Percentiles rank a stretch among this genome's conserved stretches.
Conservation (phyloP, 2,888 invertebrate genomes). For the Archips crataeganus region DNA sequence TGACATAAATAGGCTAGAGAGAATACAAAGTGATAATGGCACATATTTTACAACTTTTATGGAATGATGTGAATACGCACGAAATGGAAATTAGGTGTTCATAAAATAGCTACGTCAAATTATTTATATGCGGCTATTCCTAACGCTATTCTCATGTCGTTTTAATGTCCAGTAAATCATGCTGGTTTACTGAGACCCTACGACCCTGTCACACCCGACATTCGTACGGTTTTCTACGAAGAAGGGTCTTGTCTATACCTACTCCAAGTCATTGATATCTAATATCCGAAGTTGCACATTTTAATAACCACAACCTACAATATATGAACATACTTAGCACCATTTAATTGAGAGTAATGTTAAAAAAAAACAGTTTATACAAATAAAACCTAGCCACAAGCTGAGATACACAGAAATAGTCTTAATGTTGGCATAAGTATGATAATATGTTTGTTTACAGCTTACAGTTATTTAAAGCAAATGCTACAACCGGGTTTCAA, state of each 20-base stretch:
- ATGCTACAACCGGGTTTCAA: not conserved
- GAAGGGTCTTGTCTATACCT: not conserved
- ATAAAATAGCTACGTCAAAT: not conserved
- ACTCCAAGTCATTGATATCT: not conserved
- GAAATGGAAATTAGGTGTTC: not conserved
- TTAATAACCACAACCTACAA: not conserved
- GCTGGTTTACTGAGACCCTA: slow-evolving; percentile 13
- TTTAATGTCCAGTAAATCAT: slow-evolving; percentile 25
- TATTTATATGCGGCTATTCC: slow-evolving; percentile 9
- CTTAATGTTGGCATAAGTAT: not conserved
- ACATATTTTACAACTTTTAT: not conserved
- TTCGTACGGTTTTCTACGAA: not conserved
- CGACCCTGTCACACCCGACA: slow-evolving; percentile 4
- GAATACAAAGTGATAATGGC: not conserved
- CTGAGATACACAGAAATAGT: not conserved
- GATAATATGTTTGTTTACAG: not conserved
- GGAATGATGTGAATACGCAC: not conserved
- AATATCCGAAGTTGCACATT: not conserved
- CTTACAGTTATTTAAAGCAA: not conserved
- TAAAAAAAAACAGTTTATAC: no score
- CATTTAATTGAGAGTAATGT: no score
- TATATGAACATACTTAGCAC: not conserved
- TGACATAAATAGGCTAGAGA: not conserved
- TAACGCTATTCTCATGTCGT: slow-evolving; percentile 9
- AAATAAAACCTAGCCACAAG: no score